Evolutionary conservation across 2,888 invertebrate genomes (phyloP), one percentile per base, ranked within the genome.

Genomic region (Lingula anatina): DNA sequence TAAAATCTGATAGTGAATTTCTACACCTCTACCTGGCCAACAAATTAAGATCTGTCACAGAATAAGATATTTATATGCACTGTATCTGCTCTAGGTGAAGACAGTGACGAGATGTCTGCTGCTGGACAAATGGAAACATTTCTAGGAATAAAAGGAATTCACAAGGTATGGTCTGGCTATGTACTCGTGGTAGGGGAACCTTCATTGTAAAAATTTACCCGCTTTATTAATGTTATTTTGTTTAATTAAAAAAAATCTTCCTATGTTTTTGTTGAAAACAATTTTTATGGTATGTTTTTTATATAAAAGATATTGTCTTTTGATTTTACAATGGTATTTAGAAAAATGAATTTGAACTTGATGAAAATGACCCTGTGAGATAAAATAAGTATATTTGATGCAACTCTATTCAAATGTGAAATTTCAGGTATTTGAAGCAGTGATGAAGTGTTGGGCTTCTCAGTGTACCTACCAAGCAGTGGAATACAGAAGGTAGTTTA

Each of bases 111-210:
- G 44, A 77, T 87, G 12, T 90, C 89, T 0, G 86, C 88, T 3
- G 90, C 90, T 0, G 90, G 90, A 1, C 90, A 91, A 78, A 88
- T 90, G 77, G 85, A 86, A 52, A 89, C 89, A 0, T 83, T 85
- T 53, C 79, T 91, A 2, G 88, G 89, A 0, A 83, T 88, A 46
- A 71, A 70, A 35, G 81, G 80, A 23, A 24, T 54, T 7, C 48
- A 59, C 7, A 49, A 65, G 59, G 69, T 71, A 20, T 44, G 37
- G 24, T n/a, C n/a, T n/a, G n/a, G n/a, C n/a, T n/a, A n/a, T n/a
- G n/a, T n/a, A n/a, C n/a, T n/a, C n/a, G n/a, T n/a, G n/a, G n/a
- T n/a, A n/a, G n/a, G n/a, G n/a, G n/a, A n/a, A n/a, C n/a, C n/a
- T n/a, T n/a, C n/a, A n/a, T n/a, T n/a, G n/a, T n/a, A n/a, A n/a